Conservation (phyloP, 2,888 invertebrate genomes). For the Tiliacea citrago region DNA sequence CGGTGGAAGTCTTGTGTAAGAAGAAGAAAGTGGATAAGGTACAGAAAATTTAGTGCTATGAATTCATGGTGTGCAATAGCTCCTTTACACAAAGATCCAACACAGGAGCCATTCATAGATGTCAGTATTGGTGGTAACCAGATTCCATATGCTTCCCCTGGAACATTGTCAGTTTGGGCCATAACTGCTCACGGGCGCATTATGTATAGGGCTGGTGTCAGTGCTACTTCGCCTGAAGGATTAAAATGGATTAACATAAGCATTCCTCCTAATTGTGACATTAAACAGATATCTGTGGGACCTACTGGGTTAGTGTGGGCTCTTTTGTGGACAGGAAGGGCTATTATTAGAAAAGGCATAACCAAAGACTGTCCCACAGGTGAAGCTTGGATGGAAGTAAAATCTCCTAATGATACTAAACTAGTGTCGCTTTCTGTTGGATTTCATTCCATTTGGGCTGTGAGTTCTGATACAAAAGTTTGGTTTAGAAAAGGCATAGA, state of each 20-base stretch:
- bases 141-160: conserved; percentile 94
- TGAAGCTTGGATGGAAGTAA: conserved; percentile 95
- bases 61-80: conserved; percentile 98
- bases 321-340: conserved; percentile 95
- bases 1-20: conserved; percentile 98
- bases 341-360: conserved; percentile 95
- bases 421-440: conserved; percentile 96
- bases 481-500: conserved; percentile 96
- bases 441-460: conserved; percentile 94
- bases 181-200: conserved; percentile 97
- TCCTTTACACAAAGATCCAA: conserved; percentile 96
- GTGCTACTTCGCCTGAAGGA: conserved; percentile 96
- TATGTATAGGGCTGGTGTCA: conserved; percentile 96
- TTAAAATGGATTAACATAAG: conserved; percentile 95
- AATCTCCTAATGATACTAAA: conserved; percentile 93
- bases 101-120: conserved; percentile 98
- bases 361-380: conserved; percentile 94
- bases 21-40: conserved; percentile 97
- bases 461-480: conserved; percentile 95
- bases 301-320: conserved; percentile 97
- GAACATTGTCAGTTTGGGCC: conserved; percentile 96
- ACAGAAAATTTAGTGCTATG: conserved; percentile 96
- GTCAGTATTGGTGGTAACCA: conserved; percentile 96
- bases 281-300: conserved; percentile 96
- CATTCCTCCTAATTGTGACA: conserved; percentile 94